Base-by-base conservation (phyloP, 2,113 vertebrate genomes). In the Serinus canaria region DNA sequence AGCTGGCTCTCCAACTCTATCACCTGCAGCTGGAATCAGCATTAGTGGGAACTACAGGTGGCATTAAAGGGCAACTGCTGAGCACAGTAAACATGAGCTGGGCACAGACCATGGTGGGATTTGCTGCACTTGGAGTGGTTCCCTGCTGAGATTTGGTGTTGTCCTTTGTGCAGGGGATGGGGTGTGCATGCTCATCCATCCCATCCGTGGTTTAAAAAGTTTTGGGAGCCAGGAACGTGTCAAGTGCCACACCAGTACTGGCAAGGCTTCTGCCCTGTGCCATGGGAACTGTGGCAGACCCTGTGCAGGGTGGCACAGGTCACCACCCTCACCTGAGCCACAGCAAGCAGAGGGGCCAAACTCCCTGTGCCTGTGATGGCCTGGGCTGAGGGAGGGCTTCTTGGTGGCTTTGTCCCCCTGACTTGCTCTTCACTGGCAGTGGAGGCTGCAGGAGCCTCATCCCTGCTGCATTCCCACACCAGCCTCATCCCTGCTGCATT, bases 271-370 rank as follows among this genome's bases (percentile, higher is more conserved):
- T 70, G 68, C 31, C 63, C 21, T 62, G 56, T 30, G 35, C 50
- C 0, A 0, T 27, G 43, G 68, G 52, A 55, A 6, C 35, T 0
- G 0, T 1, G 3, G 11, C 1, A 28, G 44, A 17, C 37, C 52
- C 22, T 41, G 56, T 30, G 25, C 12, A 49, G 24, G 18, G 60
- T 14, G 18, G 6, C 68, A 21, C 0, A 14, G 15, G n/a, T 27
- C 23, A 20, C 15, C 23, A 39, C 7, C 23, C 39, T 39, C 0
- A 0, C 37, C 18, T 2, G 27, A 68, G 43, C 58, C 5, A 2
- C 1, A 4, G 24, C 5, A 37, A 56, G 46, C 2, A 2, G n/a
- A 68, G 64, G 5, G 8, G 10, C 22, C 19, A 69, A 14, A 10
- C 41, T 77, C n/a, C 30, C 52, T 21, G 20, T 8, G 33, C 5